These are phyloP conservation scores for Acromyrmex charruanus DNA, from an alignment of 1,140 invertebrate species.

Conservation along the genomic window DNA sequence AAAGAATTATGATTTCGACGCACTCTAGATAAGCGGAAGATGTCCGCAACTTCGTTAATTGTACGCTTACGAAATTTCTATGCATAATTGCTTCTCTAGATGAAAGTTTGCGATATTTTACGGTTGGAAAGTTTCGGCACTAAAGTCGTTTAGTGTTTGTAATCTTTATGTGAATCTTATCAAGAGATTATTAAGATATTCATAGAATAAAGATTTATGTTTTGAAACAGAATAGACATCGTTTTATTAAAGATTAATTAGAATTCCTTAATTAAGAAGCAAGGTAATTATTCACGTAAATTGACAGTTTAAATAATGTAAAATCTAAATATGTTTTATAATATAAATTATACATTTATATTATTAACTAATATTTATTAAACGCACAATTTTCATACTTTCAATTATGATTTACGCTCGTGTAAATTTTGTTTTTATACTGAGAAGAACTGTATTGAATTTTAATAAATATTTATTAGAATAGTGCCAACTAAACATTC, in stretches of 20 bases:
- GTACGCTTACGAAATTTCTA: slow-evolving; percentile 45
- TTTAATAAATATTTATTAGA: too few species aligned
- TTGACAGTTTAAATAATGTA: too few species aligned
- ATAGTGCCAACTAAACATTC: too few species aligned
- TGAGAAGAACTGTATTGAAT: too few species aligned
- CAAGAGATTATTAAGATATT: neutral
- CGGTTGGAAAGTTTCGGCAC: neutral
- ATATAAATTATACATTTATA: neutral
- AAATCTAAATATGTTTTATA: neutral
- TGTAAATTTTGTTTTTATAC: neutral
- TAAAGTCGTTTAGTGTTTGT: slow-evolving; percentile 5
- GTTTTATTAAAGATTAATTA: neutral
- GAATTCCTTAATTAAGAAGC: neutral
- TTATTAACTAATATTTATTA: neutral
- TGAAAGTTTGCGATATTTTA: slow-evolving; percentile 43
- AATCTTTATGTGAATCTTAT: slow-evolving; percentile 16
- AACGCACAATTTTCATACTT: neutral
- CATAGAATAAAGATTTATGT: neutral
- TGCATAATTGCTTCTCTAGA: slow-evolving; percentile 11
- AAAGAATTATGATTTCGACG: slow-evolving; percentile 51
- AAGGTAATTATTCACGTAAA: neutral
- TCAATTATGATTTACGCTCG: neutral
- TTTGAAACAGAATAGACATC: neutral
- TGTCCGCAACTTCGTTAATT: slow-evolving; percentile 39
- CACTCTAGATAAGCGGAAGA: slow-evolving; percentile 49